Evolutionary conservation across 2,797 vertebrate genomes (phyloP).

Genomic region (Acrossocheilus wenchowensis): DNA sequence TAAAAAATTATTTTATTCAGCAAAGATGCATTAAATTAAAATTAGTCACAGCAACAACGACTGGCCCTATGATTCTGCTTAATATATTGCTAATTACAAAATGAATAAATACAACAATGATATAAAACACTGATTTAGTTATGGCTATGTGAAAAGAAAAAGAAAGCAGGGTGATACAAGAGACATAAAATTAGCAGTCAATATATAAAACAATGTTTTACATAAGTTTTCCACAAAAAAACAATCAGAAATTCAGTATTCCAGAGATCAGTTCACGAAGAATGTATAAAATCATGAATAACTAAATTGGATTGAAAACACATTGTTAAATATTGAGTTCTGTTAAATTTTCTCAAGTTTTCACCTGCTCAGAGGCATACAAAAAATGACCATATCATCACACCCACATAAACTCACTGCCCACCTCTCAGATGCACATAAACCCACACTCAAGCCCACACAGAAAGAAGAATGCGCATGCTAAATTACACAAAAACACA

Average conservation of each 20-base stretch:
- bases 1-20: no score
- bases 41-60: no score
- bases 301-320: neutral
- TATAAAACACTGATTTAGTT: neutral
- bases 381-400: neutral
- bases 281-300: neutral
- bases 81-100: neutral
- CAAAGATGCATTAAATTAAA: neutral
- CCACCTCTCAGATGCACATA: constrained; percentile 4
- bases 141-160: neutral
- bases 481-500: constrained; percentile 21
- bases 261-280: neutral
- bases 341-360: neutral
- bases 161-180: neutral
- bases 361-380: neutral
- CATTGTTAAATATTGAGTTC: neutral
- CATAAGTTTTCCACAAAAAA: neutral
- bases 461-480: neutral
- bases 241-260: neutral
- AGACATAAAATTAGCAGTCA: neutral
- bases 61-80: neutral
- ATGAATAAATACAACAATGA: neutral
- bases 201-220: neutral
- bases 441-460: constrained; percentile 40
- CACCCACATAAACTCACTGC: constrained; percentile 18